These are phyloP conservation scores for Leucoma salicis DNA, from an alignment of 2,888 invertebrate species.

Conservation along the genomic window DNA sequence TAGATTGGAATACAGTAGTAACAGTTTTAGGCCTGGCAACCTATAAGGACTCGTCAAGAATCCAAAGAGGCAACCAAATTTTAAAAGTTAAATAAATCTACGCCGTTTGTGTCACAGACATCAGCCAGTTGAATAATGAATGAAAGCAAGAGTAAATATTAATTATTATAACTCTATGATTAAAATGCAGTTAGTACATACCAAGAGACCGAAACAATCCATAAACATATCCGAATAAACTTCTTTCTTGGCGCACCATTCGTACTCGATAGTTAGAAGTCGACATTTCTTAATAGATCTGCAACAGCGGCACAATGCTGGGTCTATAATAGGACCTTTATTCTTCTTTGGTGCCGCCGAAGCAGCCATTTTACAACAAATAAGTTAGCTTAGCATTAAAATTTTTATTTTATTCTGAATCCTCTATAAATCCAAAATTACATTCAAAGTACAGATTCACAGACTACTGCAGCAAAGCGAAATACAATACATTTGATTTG, in stretches of 20 bases:
- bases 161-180: neutral
- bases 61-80: too few species aligned
- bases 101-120: too few species aligned
- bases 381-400: neutral
- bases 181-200: slow-evolving; percentile 30
- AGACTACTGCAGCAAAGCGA: neutral
- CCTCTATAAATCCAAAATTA: too few species aligned
- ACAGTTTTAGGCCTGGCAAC: too few species aligned
- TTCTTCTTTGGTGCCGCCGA: neutral
- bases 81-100: too few species aligned
- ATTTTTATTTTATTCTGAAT: neutral
- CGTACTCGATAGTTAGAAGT: slow-evolving; percentile 61
- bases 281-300: slow-evolving; percentile 63
- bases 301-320: slow-evolving; percentile 64
- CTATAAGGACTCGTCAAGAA: too few species aligned
- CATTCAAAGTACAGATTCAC: too few species aligned
- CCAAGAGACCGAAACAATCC: slow-evolving; percentile 67
- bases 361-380: neutral
- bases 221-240: slow-evolving; percentile 67
- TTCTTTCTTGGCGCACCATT: slow-evolving; percentile 59
- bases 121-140: too few species aligned
- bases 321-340: slow-evolving; percentile 60
- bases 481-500: slow-evolving; percentile 1
- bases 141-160: too few species aligned
- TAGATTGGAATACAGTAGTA: neutral